Evolutionary conservation across 2,888 invertebrate genomes (phyloP).

Genomic region (Drosophila cognata): DNA sequence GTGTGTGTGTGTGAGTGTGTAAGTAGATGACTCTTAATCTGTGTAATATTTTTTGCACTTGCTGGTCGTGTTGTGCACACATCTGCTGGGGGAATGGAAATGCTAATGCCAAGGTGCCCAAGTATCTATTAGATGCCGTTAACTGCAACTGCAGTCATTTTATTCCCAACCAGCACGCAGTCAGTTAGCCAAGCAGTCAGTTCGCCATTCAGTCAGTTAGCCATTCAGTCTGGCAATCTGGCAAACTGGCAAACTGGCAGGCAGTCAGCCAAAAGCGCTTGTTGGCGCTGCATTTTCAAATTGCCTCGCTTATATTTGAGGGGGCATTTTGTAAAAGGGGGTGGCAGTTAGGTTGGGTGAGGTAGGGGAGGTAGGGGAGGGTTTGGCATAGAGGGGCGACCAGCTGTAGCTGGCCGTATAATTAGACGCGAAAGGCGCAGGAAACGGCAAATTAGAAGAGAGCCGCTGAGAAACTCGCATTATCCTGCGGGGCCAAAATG

Average conservation of each 20-base stretch:
- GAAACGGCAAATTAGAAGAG: conserved; percentile 73
- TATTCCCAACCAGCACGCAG: conserved; percentile 73
- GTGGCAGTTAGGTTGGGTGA: background rate
- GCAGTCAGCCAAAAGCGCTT: conserved; percentile 60
- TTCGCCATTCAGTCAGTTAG: conserved; percentile 36
- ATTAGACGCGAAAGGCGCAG: conserved; percentile 74
- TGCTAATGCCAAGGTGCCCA: conserved; percentile 76
- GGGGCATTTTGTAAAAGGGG: background rate
- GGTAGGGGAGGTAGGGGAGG: background rate
- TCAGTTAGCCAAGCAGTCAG: conserved; percentile 3
- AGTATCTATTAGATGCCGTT: conserved; percentile 81
- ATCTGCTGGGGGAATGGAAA: conserved; percentile 27
- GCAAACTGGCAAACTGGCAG: conserved; percentile 6
- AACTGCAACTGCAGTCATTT: conserved; percentile 72
- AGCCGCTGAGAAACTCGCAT: conserved; percentile 50
- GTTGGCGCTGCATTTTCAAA: conserved; percentile 65
- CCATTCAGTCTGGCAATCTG: background rate
- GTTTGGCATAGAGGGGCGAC: conserved; percentile 10
- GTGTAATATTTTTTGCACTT: background rate
- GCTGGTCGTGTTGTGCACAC: conserved; percentile 11
- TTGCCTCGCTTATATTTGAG: conserved; percentile 49
- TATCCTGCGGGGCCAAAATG: conserved; percentile 64
- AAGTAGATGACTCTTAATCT: background rate
- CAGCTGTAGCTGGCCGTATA: conserved; percentile 41
- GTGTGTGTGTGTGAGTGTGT: background rate